Evolutionary conservation across 2,888 invertebrate species (phyloP).

Genomic region (Serrognathus titanus): DNA sequence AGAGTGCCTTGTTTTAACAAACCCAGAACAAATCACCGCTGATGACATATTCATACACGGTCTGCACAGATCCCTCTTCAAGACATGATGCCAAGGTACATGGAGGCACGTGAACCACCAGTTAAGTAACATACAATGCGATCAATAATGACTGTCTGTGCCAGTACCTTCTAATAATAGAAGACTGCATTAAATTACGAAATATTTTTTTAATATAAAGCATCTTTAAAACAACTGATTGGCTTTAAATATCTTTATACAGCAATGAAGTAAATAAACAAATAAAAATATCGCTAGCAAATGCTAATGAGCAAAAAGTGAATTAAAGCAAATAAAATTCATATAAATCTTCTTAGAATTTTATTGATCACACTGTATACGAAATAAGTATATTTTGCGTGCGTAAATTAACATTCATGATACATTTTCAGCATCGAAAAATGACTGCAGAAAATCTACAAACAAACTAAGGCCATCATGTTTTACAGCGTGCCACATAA

Average conservation of each 20-base stretch:
- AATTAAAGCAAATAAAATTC: too few species aligned
- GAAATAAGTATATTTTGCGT: background rate
- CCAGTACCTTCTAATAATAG: too few species aligned
- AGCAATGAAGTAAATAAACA: too few species aligned
- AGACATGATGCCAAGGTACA: constrained; percentile 79
- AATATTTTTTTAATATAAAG: too few species aligned
- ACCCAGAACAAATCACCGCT: constrained; percentile 43
- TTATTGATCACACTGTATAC: too few species aligned
- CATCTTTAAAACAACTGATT: too few species aligned
- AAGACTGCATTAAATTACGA: too few species aligned
- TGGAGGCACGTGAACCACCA: constrained; percentile 53
- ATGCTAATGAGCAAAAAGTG: too few species aligned
- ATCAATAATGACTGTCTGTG: too few species aligned
- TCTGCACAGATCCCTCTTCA: constrained; percentile 70
- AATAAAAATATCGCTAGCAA: too few species aligned
- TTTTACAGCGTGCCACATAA: constrained; percentile 87
- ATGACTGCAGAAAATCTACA: constrained; percentile 51
- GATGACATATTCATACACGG: constrained; percentile 86
- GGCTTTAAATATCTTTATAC: too few species aligned
- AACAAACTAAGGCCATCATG: constrained; percentile 63
- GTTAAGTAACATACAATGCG: constrained; percentile 25
- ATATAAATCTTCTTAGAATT: too few species aligned
- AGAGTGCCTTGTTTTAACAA: constrained; percentile 41
- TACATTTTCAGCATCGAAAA: constrained; percentile 49
- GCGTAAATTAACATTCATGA: background rate